These are phyloP conservation scores for Mus pahari DNA, from an alignment of 2,113 vertebrate species.

Conservation along the genomic window DNA sequence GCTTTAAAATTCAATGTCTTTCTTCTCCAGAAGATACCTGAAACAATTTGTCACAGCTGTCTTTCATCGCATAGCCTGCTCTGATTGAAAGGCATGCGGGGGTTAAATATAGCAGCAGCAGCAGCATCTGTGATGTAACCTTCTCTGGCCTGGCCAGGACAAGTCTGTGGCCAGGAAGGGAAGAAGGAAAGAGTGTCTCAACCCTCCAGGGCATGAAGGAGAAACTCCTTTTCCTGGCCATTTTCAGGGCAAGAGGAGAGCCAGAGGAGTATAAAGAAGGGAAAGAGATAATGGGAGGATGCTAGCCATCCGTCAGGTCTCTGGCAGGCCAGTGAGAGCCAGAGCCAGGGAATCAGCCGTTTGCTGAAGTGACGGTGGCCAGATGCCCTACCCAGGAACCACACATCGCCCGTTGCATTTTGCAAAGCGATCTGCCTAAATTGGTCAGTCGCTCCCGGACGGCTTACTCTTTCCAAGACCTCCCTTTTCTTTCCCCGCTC, in stretches of 20 bases:
- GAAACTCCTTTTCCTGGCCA: background rate
- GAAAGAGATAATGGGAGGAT: background rate
- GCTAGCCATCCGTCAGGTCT: background rate
- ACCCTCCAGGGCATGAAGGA: background rate
- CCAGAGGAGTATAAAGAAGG: background rate
- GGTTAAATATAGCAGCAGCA: conserved; percentile 79
- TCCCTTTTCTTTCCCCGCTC: background rate
- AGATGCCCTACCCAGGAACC: background rate
- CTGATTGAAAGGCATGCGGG: conserved; percentile 61
- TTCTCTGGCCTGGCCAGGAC: conserved; percentile 58
- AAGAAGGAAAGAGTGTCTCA: background rate
- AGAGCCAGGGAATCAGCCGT: background rate
- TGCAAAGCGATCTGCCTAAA: conserved; percentile 12
- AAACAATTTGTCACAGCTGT: conserved; percentile 19
- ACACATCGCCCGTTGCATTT: background rate
- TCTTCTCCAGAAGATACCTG: background rate
- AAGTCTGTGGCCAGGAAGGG: conserved; percentile 60
- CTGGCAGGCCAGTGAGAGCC: background rate
- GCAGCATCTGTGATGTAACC: conserved; percentile 67
- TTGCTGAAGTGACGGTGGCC: background rate
- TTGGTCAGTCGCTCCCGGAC: background rate
- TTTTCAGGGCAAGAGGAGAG: no score
- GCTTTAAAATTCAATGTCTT: conserved; percentile 58
- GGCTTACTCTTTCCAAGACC: conserved; percentile 12
- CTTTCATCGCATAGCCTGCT: conserved; percentile 61